A percentile compares a stretch with the other conserved stretches of the same genome.
Conservation (phyloP, 2,113 vertebrate species). For the Nibea coibor region DNA sequence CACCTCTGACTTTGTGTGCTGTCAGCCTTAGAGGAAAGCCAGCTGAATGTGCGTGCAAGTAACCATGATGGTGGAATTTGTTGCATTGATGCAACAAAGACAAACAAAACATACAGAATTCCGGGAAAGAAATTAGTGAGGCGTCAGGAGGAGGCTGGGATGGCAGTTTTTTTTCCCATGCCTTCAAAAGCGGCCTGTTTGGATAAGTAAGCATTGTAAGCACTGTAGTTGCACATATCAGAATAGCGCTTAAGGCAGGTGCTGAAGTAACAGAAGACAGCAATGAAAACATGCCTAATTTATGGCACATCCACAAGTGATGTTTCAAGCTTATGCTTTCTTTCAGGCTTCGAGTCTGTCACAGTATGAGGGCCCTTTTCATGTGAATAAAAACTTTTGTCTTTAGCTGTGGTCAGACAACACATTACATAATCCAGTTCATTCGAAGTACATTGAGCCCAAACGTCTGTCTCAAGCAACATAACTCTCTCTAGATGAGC, state of each 20-base stretch:
- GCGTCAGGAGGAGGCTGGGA: not conserved
- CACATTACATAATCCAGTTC: not conserved
- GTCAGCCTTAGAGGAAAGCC: not conserved
- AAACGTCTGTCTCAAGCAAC: not conserved
- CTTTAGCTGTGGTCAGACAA: not conserved
- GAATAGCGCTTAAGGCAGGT: too few relatives aligned
- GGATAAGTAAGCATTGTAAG: not conserved
- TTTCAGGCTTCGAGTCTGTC: too few relatives aligned
- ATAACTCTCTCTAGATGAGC: conserved; percentile 15
- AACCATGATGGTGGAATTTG: not conserved
- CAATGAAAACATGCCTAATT: too few relatives aligned
- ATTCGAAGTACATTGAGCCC: not conserved
- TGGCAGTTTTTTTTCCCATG: not conserved
- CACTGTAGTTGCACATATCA: not conserved
- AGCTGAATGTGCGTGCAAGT: too few relatives aligned
- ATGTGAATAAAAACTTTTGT: too few relatives aligned
- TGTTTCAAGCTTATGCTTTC: too few relatives aligned
- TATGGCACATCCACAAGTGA: too few relatives aligned
- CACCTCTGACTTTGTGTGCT: too few relatives aligned
- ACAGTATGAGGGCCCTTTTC: too few relatives aligned
- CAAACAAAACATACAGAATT: not conserved
- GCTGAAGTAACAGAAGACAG: too few relatives aligned
- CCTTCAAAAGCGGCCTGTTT: not conserved
- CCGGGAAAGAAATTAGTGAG: not conserved
- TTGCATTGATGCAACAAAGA: not conserved